Conservation (phyloP, 2,113 vertebrate species). For the Chloropsis cyanopogon region DNA sequence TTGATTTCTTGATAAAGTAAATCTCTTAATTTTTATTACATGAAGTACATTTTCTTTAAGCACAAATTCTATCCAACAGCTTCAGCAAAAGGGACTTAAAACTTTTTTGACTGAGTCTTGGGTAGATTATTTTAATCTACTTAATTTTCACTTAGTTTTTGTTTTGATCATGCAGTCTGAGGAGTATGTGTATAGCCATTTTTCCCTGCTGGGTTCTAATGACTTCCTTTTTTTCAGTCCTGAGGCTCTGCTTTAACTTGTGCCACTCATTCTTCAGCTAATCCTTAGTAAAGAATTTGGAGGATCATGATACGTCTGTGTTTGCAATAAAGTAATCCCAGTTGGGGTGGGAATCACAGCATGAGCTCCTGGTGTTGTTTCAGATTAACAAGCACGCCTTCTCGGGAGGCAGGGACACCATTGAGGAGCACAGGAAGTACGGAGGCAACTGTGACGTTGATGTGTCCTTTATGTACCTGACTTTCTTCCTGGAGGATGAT, state of each 20-base stretch:
- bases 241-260: not conserved
- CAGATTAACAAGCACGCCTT: constrained; percentile 98
- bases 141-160: not conserved
- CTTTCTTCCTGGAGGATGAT: constrained; percentile 96
- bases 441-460: constrained; percentile 94
- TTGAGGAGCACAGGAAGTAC: constrained; percentile 89
- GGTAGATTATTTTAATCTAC: not conserved
- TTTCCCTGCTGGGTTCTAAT: not conserved
- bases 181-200: not conserved
- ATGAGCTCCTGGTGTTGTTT: not conserved
- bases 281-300: not conserved
- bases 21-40: not conserved
- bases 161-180: not conserved
- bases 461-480: constrained; percentile 95
- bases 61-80: not conserved
- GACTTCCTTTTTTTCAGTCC: not conserved
- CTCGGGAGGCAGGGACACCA: constrained; percentile 92
- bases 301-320: not conserved
- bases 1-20: not conserved
- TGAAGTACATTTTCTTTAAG: not conserved
- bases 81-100: not conserved
- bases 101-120: not conserved
- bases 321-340: not conserved
- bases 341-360: not conserved
- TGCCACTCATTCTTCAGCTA: not conserved